Base-by-base conservation (phyloP, 2,113 vertebrate genomes). In the Vombatus ursinus region DNA sequence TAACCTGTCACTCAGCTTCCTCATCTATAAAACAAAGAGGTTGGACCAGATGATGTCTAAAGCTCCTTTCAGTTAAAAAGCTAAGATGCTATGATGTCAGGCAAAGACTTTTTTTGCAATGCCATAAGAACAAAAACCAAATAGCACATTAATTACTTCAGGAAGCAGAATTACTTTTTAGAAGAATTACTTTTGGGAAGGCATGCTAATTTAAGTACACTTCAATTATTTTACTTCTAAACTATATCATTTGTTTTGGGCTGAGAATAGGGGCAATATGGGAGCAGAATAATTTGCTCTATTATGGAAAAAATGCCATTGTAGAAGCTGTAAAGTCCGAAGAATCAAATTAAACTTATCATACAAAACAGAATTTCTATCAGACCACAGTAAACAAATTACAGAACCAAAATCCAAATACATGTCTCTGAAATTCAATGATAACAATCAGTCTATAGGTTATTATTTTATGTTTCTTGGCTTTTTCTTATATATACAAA, bases 341-440 rank as follows among this genome's bases (percentile, higher is more conserved):
- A 37, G 50, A 2, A 31, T 28, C 91, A 52, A 57, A 53, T 26
- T n/a, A 12, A 2, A 77, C 25, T 28, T 52, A 31, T 25, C 37
- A 14, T 53, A 52, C 19, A 47, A 52, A 48, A 12, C 44, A 25
- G 44, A 28, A 28, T 57, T 57, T 51, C 90, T 0, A 0, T 16
- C 0, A 47, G 50, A 50, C 12, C 25, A 3, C 0, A 23, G 37
- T n/a, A 16, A 8, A 5, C 0, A 2, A 90, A 48, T 8, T 28
- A 24, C 26, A 1, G 9, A 48, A 51, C 77, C 14, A 2, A 26
- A 28, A 24, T 16, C 37, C 31, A 31, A 24, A 0, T 3, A 53
- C 90, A 10, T 0, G 0, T 53, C 7, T 28, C n/a, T 4, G 8
- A 52, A 51, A 0, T 4, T 50, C 25, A 49, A 90, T 1, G 37